A percentile compares a stretch with the other conserved stretches of the same genome.
These are phyloP conservation scores for Ceratina japonica DNA, from an alignment of 1,140 invertebrate species.

Conservation along the genomic window DNA sequence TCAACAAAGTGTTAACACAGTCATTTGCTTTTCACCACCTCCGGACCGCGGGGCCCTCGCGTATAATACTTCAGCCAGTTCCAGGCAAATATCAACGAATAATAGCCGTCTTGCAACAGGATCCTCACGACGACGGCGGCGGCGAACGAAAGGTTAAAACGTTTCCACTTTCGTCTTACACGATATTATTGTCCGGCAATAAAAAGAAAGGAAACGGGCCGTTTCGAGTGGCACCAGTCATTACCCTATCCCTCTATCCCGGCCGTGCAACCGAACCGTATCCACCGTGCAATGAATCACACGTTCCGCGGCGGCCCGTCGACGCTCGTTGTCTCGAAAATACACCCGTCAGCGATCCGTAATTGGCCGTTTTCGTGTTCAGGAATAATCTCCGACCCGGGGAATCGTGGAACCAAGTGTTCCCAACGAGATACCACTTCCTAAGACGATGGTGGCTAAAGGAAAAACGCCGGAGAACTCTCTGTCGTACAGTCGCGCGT, in stretches of 20 bases:
- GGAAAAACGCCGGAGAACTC: not conserved
- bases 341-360: not conserved
- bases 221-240: not conserved
- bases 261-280: not conserved
- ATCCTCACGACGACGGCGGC: too few species aligned
- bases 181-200: slow-evolving; percentile 9
- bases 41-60: not conserved
- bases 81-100: slow-evolving; percentile 5
- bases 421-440: too few species aligned
- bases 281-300: slow-evolving; percentile 44
- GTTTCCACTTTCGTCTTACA: not conserved
- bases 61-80: not conserved
- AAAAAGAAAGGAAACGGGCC: slow-evolving; percentile 7
- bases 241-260: slow-evolving; percentile 19
- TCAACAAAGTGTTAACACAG: not conserved
- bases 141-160: slow-evolving; percentile 28
- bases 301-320: slow-evolving; percentile 11
- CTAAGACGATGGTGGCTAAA: not conserved
- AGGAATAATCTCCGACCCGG: not conserved
- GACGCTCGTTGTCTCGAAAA: slow-evolving; percentile 24
- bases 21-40: not conserved
- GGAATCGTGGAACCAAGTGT: not conserved
- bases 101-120: not conserved
- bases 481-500: too few species aligned
- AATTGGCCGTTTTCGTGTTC: slow-evolving; percentile 28